Evolutionary conservation across 2,113 vertebrate species (phyloP).

Genomic region (Hystrix brachyura): DNA sequence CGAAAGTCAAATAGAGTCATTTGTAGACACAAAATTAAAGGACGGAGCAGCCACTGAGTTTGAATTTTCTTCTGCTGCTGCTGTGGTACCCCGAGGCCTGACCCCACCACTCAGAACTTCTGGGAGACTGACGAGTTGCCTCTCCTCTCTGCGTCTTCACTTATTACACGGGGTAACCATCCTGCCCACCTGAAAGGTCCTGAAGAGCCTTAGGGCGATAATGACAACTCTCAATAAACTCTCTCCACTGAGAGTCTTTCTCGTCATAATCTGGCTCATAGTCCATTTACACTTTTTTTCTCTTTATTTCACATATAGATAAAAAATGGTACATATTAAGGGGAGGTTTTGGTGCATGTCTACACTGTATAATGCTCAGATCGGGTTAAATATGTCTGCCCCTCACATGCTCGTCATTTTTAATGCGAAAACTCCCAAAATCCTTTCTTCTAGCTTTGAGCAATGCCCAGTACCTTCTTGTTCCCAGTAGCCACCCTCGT

Average conservation of each 20-base stretch:
- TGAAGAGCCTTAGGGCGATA: neutral
- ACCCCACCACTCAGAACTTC: neutral
- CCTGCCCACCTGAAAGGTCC: too few species aligned
- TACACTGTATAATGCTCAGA: neutral
- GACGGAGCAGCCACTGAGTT: neutral
- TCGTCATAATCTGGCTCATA: neutral
- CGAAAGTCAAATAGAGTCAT: neutral
- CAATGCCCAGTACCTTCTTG: neutral
- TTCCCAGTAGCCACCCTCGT: neutral
- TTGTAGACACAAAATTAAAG: neutral
- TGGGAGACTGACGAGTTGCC: neutral
- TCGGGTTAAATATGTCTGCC: neutral
- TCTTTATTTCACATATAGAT: neutral
- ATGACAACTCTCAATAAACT: neutral
- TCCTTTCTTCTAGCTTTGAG: neutral
- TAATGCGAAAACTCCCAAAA: neutral
- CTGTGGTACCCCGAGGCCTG: neutral
- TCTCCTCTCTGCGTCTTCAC: neutral
- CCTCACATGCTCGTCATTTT: neutral
- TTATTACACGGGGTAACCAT: neutral
- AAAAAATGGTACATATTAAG: too few species aligned
- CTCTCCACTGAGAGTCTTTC: neutral
- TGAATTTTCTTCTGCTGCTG: neutral
- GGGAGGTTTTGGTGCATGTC: neutral
- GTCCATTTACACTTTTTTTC: neutral